A percentile compares a stretch with the other conserved stretches of the same genome.
Evolutionary conservation across 2,888 invertebrate species (phyloP).

Genomic region (Cosmopolites sordidus): DNA sequence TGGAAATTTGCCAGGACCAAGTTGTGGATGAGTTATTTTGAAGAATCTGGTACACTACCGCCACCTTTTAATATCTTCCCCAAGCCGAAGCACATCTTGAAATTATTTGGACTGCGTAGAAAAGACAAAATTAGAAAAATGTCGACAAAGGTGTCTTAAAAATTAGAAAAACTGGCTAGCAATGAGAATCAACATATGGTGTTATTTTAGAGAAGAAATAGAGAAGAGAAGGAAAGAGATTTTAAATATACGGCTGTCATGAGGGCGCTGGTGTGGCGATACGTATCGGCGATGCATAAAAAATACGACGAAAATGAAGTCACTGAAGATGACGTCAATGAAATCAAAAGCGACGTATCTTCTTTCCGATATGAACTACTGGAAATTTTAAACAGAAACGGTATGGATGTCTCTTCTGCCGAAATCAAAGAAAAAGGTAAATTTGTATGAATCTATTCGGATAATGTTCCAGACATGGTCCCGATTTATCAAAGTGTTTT

Average conservation of each 20-base stretch:
- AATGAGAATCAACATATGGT: not conserved
- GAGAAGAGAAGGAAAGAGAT: conserved; percentile 64
- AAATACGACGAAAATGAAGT: conserved; percentile 79
- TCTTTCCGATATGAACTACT: conserved; percentile 88
- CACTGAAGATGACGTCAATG: conserved; percentile 91
- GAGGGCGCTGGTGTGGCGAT: conserved; percentile 87
- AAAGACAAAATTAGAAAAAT: conserved; percentile 57
- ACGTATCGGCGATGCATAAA: conserved; percentile 82
- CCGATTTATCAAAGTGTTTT: no score
- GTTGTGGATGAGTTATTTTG: conserved; percentile 95
- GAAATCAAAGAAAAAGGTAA: conserved; percentile 70
- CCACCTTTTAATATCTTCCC: conserved; percentile 93
- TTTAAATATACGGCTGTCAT: conserved; percentile 77
- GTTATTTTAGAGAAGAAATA: conserved; percentile 49
- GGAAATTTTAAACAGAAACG: conserved; percentile 83
- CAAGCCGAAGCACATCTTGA: conserved; percentile 73
- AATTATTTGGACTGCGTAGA: conserved; percentile 60
- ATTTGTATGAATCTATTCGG: no score
- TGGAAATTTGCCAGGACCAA: conserved; percentile 96
- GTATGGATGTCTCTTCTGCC: conserved; percentile 75
- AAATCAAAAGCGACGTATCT: conserved; percentile 90
- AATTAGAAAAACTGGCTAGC: not conserved
- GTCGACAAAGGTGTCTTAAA: conserved; percentile 50
- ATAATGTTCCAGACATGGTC: no score
- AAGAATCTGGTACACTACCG: conserved; percentile 84